phyloP scores from a whole-genome alignment of 2,797 vertebrate species.

The Numenius phaeopus region DNA sequence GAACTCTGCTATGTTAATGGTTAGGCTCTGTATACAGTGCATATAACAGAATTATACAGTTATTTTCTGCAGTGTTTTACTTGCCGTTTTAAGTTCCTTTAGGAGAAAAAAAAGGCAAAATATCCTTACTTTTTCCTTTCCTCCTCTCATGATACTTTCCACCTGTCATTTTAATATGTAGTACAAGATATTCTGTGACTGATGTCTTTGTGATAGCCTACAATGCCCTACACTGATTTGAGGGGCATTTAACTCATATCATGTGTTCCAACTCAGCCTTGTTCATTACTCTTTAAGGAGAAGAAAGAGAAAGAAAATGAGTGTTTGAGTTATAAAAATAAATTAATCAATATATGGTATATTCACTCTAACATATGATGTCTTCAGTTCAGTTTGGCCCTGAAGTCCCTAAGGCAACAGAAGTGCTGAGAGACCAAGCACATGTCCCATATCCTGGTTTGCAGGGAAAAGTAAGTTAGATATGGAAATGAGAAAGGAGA shows the following conservation, averaged over 20 bases:
- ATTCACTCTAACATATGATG: background rate
- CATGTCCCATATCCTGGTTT: background rate
- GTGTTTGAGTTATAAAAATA: background rate
- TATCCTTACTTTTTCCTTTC: background rate
- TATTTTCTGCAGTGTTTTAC: conserved; percentile 36
- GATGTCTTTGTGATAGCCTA: background rate
- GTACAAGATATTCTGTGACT: background rate
- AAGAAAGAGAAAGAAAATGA: background rate
- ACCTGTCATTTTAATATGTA: background rate
- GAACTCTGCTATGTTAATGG: conserved; percentile 50
- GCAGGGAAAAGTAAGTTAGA: background rate
- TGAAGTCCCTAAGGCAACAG: background rate
- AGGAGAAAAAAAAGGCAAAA: background rate
- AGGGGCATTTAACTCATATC: background rate
- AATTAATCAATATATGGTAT: background rate
- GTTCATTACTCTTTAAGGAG: background rate
- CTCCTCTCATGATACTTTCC: background rate
- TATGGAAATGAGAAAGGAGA: background rate
- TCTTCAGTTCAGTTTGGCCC: background rate
- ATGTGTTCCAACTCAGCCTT: rapidly evolving
- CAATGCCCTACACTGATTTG: background rate
- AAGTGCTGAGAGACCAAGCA: rapidly evolving
- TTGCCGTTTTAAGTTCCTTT: background rate
- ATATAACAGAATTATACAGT: conserved; percentile 44
- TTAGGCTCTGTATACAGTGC: conserved; percentile 24